phyloP scores from a whole-genome alignment of 1,140 invertebrate species.

The Phenacoccus solenopsis region DNA sequence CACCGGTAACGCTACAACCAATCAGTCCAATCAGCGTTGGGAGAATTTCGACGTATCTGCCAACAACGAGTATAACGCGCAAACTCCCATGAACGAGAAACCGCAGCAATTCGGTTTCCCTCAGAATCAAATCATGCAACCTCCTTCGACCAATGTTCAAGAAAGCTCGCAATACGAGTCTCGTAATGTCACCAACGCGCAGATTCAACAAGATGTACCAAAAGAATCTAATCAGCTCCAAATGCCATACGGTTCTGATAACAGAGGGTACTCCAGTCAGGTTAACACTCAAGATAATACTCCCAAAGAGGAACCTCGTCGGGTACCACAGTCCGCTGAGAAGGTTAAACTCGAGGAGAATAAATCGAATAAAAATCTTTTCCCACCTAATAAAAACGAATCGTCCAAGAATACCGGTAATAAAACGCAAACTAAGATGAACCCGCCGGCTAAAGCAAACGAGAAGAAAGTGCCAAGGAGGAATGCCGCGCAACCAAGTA shows the following conservation, averaged over 20 bases:
- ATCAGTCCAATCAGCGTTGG: neutral
- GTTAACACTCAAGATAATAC: neutral
- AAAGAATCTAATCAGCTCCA: constrained; percentile 25
- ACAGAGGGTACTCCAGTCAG: neutral
- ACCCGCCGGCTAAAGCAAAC: neutral
- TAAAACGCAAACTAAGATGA: neutral
- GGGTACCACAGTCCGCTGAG: neutral
- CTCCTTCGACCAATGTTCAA: too few relatives aligned
- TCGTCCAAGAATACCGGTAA: neutral
- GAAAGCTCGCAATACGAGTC: neutral
- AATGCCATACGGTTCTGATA: constrained; percentile 22
- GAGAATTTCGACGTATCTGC: neutral
- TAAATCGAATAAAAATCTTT: neutral
- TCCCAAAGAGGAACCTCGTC: neutral
- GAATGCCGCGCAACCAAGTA: too few relatives aligned
- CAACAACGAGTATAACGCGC: neutral
- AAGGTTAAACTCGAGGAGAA: neutral
- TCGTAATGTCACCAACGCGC: neutral
- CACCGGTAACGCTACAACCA: neutral
- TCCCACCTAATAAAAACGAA: neutral
- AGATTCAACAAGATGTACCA: too few relatives aligned
- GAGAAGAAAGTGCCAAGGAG: neutral
- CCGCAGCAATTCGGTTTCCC: neutral
- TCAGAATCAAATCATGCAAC: neutral
- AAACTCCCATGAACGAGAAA: neutral